A percentile compares a stretch with the other conserved stretches of the same genome.
Conservation (phyloP, 1,140 invertebrate genomes). For the Lutraria rhynchaena region DNA sequence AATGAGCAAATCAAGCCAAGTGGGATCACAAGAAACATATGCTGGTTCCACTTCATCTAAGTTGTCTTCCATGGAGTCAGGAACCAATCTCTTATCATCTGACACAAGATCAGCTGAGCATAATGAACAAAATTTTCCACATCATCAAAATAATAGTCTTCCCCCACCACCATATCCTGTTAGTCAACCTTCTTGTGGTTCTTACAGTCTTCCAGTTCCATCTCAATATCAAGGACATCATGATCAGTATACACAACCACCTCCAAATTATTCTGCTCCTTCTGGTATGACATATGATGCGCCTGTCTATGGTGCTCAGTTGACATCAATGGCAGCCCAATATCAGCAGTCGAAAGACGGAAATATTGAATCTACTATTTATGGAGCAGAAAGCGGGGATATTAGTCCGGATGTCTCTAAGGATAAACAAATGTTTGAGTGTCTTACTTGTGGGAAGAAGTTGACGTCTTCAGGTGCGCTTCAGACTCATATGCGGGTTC, state of each 20-base stretch:
- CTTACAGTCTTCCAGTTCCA: constrained; percentile 17
- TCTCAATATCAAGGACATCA: constrained; percentile 7
- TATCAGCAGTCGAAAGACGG: background rate
- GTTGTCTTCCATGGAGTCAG: constrained; percentile 36
- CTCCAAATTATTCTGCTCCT: background rate
- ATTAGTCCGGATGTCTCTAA: background rate
- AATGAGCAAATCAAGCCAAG: too few relatives aligned
- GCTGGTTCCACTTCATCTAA: too few relatives aligned
- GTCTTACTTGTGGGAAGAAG: constrained; percentile 43
- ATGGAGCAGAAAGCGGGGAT: background rate
- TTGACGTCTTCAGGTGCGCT: constrained; percentile 32
- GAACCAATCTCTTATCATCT: constrained; percentile 33
- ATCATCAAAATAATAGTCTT: constrained; percentile 4
- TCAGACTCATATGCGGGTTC: constrained; percentile 90
- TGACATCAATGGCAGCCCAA: background rate
- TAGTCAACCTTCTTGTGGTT: background rate
- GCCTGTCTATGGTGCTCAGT: constrained; percentile 11
- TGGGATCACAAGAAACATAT: too few relatives aligned
- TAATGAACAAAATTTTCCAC: background rate
- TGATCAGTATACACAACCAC: background rate
- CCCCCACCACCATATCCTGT: constrained; percentile 16
- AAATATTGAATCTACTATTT: too few relatives aligned
- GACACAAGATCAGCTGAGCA: constrained; percentile 2
- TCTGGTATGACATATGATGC: background rate
- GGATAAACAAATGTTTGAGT: constrained; percentile 39